Conservation (phyloP, 2,888 invertebrate genomes). For the Eupithecia centaureata region DNA sequence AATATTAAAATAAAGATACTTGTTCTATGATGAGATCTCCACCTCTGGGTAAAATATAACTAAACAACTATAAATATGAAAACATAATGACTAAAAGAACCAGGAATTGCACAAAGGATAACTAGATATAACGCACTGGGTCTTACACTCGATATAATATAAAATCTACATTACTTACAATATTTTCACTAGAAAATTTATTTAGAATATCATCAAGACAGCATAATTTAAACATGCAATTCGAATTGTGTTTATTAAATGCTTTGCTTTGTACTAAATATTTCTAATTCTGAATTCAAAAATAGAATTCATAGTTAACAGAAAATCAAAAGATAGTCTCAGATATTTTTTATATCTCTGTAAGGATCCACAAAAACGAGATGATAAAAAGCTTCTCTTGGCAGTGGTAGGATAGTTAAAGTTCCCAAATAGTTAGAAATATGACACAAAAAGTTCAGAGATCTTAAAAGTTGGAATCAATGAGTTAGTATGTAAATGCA, state of each 20-base stretch:
- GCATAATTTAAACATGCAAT: conserved; percentile 7
- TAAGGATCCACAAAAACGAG: conserved; percentile 5
- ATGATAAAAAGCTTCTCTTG: conserved; percentile 48
- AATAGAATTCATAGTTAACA: not conserved
- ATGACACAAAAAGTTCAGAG: conserved; percentile 25
- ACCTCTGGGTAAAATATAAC: conserved; percentile 44
- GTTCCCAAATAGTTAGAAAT: conserved; percentile 6
- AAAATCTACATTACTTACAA: conserved; percentile 57
- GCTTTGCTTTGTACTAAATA: conserved; percentile 5
- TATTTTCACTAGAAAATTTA: conserved; percentile 41
- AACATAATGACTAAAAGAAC: conserved; percentile 50
- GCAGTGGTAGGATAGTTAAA: conserved; percentile 49
- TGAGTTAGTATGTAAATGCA: conserved; percentile 40
- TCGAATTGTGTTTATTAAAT: conserved; percentile 5
- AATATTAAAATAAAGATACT: conserved; percentile 35
- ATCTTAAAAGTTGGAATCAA: conserved; percentile 30
- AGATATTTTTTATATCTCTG: not conserved
- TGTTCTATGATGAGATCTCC: conserved; percentile 52
- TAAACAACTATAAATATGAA: conserved; percentile 45
- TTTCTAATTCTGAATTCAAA: not conserved
- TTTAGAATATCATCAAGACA: conserved; percentile 33
- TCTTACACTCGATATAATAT: conserved; percentile 53
- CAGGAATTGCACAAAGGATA: conserved; percentile 53
- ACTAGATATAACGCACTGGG: conserved; percentile 43
- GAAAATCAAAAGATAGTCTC: not conserved